A percentile compares a stretch with the other conserved stretches of the same genome.
Evolutionary conservation across 2,797 vertebrate species (phyloP).

Genomic region (Tragelaphus oryx): DNA sequence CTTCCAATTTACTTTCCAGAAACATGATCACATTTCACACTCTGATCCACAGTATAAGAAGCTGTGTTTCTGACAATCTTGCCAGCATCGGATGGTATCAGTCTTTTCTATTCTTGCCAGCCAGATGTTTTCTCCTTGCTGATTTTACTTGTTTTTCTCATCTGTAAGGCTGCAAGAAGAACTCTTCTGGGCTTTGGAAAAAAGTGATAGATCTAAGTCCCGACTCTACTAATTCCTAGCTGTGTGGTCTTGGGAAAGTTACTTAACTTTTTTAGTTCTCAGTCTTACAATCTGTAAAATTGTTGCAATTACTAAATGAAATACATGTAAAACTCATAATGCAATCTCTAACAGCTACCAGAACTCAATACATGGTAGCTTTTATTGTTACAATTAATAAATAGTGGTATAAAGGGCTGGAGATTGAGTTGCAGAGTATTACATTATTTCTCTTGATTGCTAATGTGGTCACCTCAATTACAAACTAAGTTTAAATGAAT

Average conservation of each 20-base stretch:
- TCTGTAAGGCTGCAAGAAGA: not conserved
- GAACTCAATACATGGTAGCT: not conserved
- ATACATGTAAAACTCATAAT: not conserved
- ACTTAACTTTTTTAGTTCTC: not conserved
- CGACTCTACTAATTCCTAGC: not conserved
- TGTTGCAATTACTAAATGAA: conserved; percentile 8
- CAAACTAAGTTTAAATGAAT: not conserved
- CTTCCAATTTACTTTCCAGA: conserved; percentile 1
- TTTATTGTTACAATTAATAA: not conserved
- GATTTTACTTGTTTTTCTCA: conserved; percentile 4
- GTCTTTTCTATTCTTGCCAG: not conserved
- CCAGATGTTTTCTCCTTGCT: not conserved
- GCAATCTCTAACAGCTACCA: not conserved
- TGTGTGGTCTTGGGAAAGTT: not conserved
- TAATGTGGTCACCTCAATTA: not conserved
- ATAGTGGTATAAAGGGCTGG: not conserved
- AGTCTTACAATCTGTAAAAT: conserved; percentile 17
- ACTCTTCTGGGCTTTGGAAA: not conserved
- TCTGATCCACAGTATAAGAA: not conserved
- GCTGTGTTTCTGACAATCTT: not conserved
- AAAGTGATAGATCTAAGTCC: not conserved
- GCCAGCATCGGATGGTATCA: not conserved
- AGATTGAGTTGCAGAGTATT: not conserved
- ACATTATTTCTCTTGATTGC: not conserved
- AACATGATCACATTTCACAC: not conserved